Evolutionary conservation across 2,113 vertebrate genomes (phyloP).

Genomic region (Mirza zaza): DNA sequence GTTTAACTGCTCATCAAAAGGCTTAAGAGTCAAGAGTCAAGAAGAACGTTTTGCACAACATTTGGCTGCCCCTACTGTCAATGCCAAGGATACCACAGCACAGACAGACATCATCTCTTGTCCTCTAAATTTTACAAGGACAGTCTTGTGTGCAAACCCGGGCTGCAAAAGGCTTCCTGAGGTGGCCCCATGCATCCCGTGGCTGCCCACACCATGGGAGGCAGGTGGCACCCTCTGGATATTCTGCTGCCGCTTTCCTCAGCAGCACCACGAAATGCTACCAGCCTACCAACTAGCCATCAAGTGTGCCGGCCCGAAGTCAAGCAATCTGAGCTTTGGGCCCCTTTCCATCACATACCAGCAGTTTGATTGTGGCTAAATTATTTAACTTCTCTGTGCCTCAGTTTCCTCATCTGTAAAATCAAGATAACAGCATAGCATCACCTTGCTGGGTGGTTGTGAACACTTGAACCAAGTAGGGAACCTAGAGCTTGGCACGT

Average conservation of each 20-base stretch:
- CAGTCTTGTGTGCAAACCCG: neutral
- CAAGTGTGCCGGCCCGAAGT: neutral
- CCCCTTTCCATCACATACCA: neutral
- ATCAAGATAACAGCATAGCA: neutral
- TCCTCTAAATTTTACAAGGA: slow-evolving; percentile 35
- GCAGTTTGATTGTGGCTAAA: neutral
- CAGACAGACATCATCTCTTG: neutral
- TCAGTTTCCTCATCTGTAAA: neutral
- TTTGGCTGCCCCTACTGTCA: slow-evolving; percentile 9
- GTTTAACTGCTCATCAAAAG: slow-evolving; percentile 45
- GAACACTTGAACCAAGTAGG: neutral
- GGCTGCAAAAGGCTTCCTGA: neutral
- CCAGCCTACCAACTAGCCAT: neutral
- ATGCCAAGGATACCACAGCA: neutral
- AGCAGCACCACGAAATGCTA: neutral
- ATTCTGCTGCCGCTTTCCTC: neutral
- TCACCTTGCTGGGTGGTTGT: neutral
- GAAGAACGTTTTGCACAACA: slow-evolving; percentile 15
- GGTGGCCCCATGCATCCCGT: neutral
- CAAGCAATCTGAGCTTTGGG: neutral
- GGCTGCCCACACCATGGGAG: neutral
- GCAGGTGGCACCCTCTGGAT: neutral
- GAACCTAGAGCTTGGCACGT: neutral
- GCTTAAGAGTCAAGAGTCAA: neutral
- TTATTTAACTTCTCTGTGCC: neutral